Conservation (phyloP, 2,797 vertebrate species). For the Lagocephalus sceleratus region DNA sequence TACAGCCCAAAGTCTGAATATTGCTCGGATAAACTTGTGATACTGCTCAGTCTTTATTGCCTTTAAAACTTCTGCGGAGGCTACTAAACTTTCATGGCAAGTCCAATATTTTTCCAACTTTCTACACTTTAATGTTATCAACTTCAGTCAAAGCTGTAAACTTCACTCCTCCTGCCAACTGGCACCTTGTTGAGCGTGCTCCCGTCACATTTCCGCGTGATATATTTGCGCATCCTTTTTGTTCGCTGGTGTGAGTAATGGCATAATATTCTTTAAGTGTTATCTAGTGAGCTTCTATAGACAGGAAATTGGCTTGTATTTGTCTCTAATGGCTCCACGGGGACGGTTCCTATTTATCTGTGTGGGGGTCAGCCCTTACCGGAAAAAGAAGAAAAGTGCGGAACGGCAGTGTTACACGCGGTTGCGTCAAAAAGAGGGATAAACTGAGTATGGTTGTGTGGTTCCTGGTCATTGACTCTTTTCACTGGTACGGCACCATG, state of each 20-base stretch:
- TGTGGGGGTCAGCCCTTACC: conserved; percentile 55
- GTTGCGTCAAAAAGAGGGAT: background rate
- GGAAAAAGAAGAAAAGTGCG: conserved; percentile 36
- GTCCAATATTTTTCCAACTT: no score
- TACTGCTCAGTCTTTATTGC: no score
- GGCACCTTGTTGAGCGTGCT: no score
- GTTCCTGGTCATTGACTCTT: conserved; percentile 60
- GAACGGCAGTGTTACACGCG: background rate
- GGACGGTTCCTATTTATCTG: conserved; percentile 59
- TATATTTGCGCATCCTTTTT: conserved; percentile 37
- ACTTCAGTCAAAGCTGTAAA: no score
- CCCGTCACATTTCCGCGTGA: conserved; percentile 24
- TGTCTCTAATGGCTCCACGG: conserved; percentile 54
- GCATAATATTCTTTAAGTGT: conserved; percentile 46
- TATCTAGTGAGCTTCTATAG: conserved; percentile 45
- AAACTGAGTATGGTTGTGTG: conserved; percentile 17
- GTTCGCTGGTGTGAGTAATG: conserved; percentile 38
- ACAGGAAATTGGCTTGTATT: conserved; percentile 52
- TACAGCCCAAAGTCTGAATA: no score
- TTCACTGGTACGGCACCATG: conserved; percentile 48
- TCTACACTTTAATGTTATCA: no score
- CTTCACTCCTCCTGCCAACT: no score
- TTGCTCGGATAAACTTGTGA: no score
- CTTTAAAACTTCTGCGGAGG: no score
- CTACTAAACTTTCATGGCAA: no score